Evolutionary conservation across 92 coral and sea anemone species (phyloP).

Genomic region (Parazoanthus swiftii): DNA sequence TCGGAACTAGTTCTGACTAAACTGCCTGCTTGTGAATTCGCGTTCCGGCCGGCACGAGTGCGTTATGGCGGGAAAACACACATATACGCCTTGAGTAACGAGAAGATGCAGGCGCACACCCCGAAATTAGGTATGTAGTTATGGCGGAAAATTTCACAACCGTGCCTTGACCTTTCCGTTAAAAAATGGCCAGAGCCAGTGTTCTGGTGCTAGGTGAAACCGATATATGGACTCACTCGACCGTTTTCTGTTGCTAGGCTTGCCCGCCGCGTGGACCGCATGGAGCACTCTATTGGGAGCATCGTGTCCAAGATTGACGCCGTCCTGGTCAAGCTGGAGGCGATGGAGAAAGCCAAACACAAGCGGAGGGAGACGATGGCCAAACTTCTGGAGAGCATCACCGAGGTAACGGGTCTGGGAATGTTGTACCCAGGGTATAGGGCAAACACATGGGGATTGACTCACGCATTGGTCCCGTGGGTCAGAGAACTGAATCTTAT

Average conservation of each 20-base stretch:
- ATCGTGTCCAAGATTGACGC: constrained; percentile 99
- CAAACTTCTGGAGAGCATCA: constrained; percentile 89
- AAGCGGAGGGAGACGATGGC: constrained; percentile 99
- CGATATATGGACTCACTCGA: too few relatives aligned
- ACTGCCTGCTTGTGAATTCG: not conserved
- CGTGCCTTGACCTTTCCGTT: too few relatives aligned
- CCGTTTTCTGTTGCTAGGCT: constrained; percentile 42
- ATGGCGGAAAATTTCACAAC: too few relatives aligned
- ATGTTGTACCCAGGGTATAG: not conserved
- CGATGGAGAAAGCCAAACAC: constrained; percentile 98
- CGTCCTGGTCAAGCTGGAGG: constrained; percentile 93
- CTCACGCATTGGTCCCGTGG: too few relatives aligned
- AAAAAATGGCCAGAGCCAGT: too few relatives aligned
- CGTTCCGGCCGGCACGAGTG: not conserved
- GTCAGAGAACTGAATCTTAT: too few relatives aligned
- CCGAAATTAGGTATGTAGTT: too few relatives aligned
- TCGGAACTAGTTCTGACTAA: not conserved
- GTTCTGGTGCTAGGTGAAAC: too few relatives aligned
- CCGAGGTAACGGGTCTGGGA: constrained; percentile 65
- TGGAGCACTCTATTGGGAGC: constrained; percentile 99
- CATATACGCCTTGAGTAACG: too few relatives aligned
- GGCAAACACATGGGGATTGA: too few relatives aligned
- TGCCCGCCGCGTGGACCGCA: constrained; percentile 98
- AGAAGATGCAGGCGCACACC: too few relatives aligned
- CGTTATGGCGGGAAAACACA: too few relatives aligned